phyloP scores from a whole-genome alignment of 2,888 invertebrate species.

The Keiferia lycopersicella region DNA sequence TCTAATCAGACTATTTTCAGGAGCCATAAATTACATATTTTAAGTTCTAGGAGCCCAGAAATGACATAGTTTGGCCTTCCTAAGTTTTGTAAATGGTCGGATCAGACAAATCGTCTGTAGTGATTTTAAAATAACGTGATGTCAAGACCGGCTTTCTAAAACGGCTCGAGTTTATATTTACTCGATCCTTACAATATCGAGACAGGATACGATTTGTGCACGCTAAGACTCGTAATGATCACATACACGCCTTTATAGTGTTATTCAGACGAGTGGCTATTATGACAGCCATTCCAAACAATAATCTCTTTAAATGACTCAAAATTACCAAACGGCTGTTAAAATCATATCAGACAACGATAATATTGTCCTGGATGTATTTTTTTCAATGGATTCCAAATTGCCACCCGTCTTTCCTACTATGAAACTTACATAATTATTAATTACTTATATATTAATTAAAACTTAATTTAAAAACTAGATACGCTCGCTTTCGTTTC shows the following conservation, averaged over 20 bases:
- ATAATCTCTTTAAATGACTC: not conserved
- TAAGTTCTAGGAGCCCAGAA: too few relatives aligned
- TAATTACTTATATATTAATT: slow-evolving; percentile 57
- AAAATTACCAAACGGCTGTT: not conserved
- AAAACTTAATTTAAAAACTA: slow-evolving; percentile 62
- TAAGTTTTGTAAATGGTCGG: too few relatives aligned
- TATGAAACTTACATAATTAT: slow-evolving; percentile 59
- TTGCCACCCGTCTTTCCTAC: slow-evolving; percentile 6
- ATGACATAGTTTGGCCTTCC: too few relatives aligned
- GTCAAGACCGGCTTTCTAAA: not conserved
- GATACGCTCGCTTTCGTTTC: slow-evolving; percentile 68
- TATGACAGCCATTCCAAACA: not conserved
- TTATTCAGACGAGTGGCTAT: not conserved
- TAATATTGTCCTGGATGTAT: not conserved
- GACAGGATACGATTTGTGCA: slow-evolving; percentile 74
- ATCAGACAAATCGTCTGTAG: too few relatives aligned
- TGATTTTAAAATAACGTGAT: too few relatives aligned
- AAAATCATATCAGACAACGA: not conserved
- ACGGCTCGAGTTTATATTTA: slow-evolving; percentile 36
- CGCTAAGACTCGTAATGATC: slow-evolving; percentile 75
- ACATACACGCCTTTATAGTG: slow-evolving; percentile 68
- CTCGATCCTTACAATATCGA: slow-evolving; percentile 60
- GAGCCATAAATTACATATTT: too few relatives aligned
- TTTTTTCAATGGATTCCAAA: not conserved
- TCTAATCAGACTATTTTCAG: too few relatives aligned